These are phyloP conservation scores for Toxostoma redivivum DNA, from an alignment of 2,113 vertebrate species.

Conservation along the genomic window DNA sequence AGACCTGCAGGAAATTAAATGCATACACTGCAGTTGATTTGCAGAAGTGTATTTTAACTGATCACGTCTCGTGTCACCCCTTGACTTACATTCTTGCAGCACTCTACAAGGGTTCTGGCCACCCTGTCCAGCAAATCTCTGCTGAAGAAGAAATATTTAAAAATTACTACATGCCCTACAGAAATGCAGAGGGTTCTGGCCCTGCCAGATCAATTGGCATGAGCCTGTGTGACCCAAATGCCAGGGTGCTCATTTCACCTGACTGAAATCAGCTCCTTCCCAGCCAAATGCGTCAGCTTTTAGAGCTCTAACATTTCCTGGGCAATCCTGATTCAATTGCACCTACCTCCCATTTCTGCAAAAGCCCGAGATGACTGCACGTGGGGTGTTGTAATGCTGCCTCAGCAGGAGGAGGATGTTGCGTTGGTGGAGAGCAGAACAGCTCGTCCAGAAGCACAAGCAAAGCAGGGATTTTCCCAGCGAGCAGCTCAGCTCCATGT, in stretches of 20 bases:
- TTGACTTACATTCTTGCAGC: not conserved
- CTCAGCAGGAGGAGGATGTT: slow-evolving; percentile 29
- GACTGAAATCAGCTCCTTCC: not conserved
- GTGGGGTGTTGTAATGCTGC: not conserved
- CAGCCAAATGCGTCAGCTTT: not conserved
- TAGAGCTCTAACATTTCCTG: not conserved
- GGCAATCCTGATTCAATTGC: not conserved
- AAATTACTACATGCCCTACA: not conserved
- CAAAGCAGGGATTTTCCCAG: slow-evolving; percentile 25
- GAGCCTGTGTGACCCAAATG: not conserved
- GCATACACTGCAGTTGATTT: not conserved
- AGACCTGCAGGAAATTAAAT: not conserved
- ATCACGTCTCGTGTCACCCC: not conserved
- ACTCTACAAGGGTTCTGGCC: not conserved
- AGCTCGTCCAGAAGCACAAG: not conserved
- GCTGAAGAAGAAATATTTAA: not conserved
- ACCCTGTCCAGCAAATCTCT: not conserved
- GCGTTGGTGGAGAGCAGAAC: slow-evolving; percentile 22
- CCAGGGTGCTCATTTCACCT: not conserved
- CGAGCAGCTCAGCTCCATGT: not conserved
- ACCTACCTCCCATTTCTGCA: not conserved
- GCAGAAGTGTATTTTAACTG: not conserved
- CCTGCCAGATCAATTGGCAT: not conserved
- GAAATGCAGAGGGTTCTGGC: not conserved
- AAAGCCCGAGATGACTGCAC: not conserved